A percentile compares a stretch with the other conserved stretches of the same genome.
Evolutionary conservation across 2,888 invertebrate genomes (phyloP).

Genomic region (Pheosia tremula): DNA sequence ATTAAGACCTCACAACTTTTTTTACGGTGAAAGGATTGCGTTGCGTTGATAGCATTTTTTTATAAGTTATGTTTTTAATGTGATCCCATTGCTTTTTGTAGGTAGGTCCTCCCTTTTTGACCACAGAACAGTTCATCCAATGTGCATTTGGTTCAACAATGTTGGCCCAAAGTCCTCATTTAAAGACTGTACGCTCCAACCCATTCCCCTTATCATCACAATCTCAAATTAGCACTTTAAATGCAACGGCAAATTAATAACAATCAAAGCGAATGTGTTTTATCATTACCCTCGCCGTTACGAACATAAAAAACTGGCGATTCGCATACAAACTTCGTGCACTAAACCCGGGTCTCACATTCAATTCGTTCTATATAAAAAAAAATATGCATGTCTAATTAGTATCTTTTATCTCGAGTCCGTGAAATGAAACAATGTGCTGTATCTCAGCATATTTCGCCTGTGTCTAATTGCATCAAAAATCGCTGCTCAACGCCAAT

Average conservation of each 20-base stretch:
- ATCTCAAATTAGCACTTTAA: conserved; percentile 6
- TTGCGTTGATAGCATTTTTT: too few relatives aligned
- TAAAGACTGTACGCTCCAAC: not conserved
- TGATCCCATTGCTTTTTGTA: too few relatives aligned
- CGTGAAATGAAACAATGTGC: conserved; percentile 51
- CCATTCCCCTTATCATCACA: not conserved
- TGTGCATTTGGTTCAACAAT: too few relatives aligned
- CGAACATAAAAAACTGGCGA: conserved; percentile 33
- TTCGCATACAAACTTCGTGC: conserved; percentile 33
- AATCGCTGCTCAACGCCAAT: conserved; percentile 47
- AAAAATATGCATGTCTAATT: conserved; percentile 57
- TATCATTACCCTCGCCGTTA: conserved; percentile 29
- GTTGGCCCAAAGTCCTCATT: not conserved
- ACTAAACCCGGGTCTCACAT: conserved; percentile 35
- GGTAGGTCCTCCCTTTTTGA: too few relatives aligned
- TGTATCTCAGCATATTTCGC: conserved; percentile 51
- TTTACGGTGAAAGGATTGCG: too few relatives aligned
- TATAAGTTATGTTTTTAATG: too few relatives aligned
- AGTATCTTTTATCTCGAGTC: conserved; percentile 50
- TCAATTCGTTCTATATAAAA: conserved; percentile 37
- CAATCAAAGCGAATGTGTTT: conserved; percentile 17
- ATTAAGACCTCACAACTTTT: too few relatives aligned
- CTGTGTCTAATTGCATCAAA: conserved; percentile 63
- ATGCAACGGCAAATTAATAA: conserved; percentile 10
- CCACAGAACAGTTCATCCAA: too few relatives aligned